Evolutionary conservation across 1,140 invertebrate species (phyloP).

Genomic region (Drosophila ohnishii): DNA sequence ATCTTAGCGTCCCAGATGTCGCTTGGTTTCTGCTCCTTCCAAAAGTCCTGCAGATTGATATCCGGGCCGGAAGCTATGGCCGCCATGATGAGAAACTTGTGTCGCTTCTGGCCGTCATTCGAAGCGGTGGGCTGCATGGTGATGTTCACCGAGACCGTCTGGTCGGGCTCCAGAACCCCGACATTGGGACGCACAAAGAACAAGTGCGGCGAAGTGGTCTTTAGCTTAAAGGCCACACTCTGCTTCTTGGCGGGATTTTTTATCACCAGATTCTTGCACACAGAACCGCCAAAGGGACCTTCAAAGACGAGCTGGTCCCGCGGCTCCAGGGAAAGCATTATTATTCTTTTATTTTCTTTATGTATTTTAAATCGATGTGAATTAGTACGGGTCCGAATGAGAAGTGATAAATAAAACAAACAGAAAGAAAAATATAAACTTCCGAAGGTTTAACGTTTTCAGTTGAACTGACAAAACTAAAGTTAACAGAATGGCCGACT

Average conservation of each 20-base stretch:
- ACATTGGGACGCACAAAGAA: constrained; percentile 68
- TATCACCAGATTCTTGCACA: constrained; percentile 35
- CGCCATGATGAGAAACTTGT: constrained; percentile 58
- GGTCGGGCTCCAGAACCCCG: constrained; percentile 30
- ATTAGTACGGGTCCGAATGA: background rate
- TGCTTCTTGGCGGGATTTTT: constrained; percentile 34
- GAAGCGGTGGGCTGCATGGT: constrained; percentile 34
- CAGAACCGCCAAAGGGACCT: constrained; percentile 38
- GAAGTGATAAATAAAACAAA: background rate
- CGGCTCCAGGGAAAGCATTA: constrained; percentile 43
- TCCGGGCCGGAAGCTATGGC: background rate
- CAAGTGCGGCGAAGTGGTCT: constrained; percentile 55
- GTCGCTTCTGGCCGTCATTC: constrained; percentile 19
- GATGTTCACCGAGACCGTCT: constrained; percentile 47
- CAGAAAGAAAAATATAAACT: background rate
- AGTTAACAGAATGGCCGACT: background rate
- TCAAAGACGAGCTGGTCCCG: constrained; percentile 37
- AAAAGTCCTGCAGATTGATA: constrained; percentile 41
- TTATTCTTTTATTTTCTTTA: background rate
- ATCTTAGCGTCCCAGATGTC: constrained; percentile 47
- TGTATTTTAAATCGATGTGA: background rate
- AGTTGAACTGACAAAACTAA: background rate
- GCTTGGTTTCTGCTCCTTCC: constrained; percentile 21
- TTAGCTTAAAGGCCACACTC: constrained; percentile 55
- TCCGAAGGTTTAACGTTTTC: background rate